Conservation (phyloP, 2,797 vertebrate species). For the Cygnus olor region DNA sequence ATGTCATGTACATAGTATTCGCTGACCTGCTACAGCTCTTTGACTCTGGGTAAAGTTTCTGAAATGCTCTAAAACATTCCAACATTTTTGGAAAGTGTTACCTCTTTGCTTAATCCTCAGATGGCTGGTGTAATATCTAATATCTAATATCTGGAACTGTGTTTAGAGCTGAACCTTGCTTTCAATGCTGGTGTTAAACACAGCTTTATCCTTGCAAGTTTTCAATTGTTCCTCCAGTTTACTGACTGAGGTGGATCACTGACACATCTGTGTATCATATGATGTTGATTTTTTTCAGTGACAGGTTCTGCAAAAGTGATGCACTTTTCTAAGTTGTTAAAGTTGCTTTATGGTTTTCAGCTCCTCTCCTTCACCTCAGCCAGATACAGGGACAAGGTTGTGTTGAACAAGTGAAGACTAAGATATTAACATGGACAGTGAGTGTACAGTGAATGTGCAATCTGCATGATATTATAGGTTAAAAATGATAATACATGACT, state of each 20-base stretch:
- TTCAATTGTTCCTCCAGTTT: neutral
- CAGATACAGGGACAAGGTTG: neutral
- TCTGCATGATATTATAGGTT: neutral
- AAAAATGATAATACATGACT: neutral
- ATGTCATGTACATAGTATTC: neutral
- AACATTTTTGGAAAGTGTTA: neutral
- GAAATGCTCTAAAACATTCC: neutral
- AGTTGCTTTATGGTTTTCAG: neutral
- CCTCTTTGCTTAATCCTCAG: neutral
- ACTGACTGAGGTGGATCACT: neutral
- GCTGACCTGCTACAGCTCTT: neutral
- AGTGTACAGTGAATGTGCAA: neutral
- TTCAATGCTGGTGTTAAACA: neutral
- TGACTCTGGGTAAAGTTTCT: neutral
- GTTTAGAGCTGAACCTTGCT: neutral
- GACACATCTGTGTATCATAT: neutral
- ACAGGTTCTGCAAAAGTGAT: neutral
- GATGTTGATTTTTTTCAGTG: neutral
- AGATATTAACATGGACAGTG: neutral
- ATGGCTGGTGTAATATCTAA: neutral
- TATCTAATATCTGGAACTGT: neutral
- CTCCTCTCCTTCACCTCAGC: neutral
- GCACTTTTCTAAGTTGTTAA: neutral
- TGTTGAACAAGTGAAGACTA: neutral
- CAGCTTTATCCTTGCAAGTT: neutral